Base-by-base conservation (phyloP, 1,140 invertebrate genomes). In the Harlomillsia oculata region DNA sequence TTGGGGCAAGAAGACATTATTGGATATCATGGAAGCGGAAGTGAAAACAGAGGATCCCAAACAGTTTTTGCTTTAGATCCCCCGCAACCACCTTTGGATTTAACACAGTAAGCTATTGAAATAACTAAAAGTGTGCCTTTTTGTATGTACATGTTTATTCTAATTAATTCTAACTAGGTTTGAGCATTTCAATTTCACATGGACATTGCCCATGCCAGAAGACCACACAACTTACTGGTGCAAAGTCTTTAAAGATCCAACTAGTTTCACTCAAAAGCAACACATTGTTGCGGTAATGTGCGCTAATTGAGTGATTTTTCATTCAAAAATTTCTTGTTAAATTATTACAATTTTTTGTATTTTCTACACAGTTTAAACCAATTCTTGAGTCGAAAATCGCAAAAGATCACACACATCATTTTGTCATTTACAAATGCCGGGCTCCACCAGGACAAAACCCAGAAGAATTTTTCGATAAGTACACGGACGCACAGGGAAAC, bases 371-470 rank as follows among this genome's bases (percentile, higher is more conserved):
- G 29, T 49, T 36, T 49, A 21, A 34, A 9, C 29, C 46, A 20
- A 18, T 20, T n/a, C 20, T 49, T 14, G 16, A 21, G 25, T 30
- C n/a, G 13, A 8, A 34, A 36, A n/a, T n/a, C 2, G 46, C 46
- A 21, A 6, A 23, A 21, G 18, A 32, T 13, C 56, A 58, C 18
- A 52, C 56, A 5, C 56, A 58, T 36, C 56, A 58, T 45, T 29
- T 44, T 20, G 37, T 13, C n/a, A n/a, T 58, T 8, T 58, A 44
- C 40, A 46, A 45, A 40, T 58, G 56, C 21, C 23, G 18, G 1
- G 56, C 49, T 18, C 48, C 49, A 11, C 30, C 16, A 21, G 56
- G 56, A 13, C 13, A 18, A n/a, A 32, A 56, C 28, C 49, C 49
- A 13, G 39, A 58, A 1, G 49, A 52, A 21, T 29, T 44, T 20